Conservation (phyloP, 2,888 invertebrate species). For the Diploptera punctata region DNA sequence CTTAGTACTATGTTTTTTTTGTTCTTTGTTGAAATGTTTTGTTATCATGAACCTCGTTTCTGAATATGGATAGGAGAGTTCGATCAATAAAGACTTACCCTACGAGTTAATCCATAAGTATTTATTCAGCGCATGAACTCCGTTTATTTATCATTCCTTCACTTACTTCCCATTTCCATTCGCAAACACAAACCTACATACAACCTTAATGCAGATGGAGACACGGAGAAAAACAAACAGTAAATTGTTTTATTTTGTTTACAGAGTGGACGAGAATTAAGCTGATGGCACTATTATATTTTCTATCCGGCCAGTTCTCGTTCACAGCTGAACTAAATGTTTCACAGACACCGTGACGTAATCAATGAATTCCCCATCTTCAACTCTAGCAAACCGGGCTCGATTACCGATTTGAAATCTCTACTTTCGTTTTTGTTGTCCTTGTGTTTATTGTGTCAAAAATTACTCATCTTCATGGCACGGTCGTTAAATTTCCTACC, state of each 20-base stretch:
- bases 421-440: no score
- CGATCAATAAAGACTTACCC: conserved; percentile 15
- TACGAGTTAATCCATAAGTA: background rate
- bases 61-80: background rate
- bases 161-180: background rate
- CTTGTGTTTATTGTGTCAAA: no score
- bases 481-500: no score
- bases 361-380: no score
- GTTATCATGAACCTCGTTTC: no score
- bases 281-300: background rate
- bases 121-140: background rate
- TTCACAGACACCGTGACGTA: no score
- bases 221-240: conserved; percentile 11
- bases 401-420: no score
- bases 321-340: no score
- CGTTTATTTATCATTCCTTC: conserved; percentile 11
- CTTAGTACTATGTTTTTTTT: background rate
- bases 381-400: no score
- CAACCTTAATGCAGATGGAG: conserved; percentile 13
- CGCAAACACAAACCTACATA: background rate
- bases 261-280: conserved; percentile 12
- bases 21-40: conserved; percentile 19
- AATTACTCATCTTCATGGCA: no score
- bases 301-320: background rate
- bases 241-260: conserved; percentile 26